These are phyloP conservation scores for Camponotus floridanus DNA, from an alignment of 1,140 invertebrate species.

Conservation along the genomic window DNA sequence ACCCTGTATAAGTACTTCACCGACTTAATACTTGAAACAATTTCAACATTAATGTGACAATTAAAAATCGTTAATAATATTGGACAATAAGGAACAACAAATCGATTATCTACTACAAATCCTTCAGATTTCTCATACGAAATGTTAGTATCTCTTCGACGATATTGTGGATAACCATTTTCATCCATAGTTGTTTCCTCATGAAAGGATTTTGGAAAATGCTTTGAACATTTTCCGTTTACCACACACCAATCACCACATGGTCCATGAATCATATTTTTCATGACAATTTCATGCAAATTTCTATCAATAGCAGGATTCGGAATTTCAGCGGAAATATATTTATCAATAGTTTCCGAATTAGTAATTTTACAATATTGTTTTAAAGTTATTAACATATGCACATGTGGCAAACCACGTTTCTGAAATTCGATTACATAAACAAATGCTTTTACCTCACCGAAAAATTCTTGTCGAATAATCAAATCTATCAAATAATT, in stretches of 20 bases:
- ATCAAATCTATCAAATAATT: not conserved
- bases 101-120: conserved; percentile 2
- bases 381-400: too few relatives aligned
- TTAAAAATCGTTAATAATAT: conserved; percentile 13
- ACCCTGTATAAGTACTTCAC: conserved; percentile 21
- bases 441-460: not conserved
- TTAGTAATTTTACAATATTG: too few relatives aligned
- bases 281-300: conserved; percentile 13
- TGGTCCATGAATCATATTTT: conserved; percentile 27
- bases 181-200: conserved; percentile 1
- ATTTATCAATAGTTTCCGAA: too few relatives aligned
- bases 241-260: not conserved
- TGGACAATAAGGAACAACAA: conserved; percentile 8
- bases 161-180: conserved; percentile 14
- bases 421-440: conserved; percentile 18
- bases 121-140: not conserved
- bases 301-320: not conserved
- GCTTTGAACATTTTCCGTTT: not conserved
- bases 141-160: not conserved
- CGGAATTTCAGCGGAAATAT: conserved; percentile 3
- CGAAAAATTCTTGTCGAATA: not conserved
- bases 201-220: not conserved
- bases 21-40: conserved; percentile 6
- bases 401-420: too few relatives aligned
- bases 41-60: conserved; percentile 31